These are phyloP conservation scores for Probosciger aterrimus DNA, from an alignment of 2,113 vertebrate species.

Conservation along the genomic window DNA sequence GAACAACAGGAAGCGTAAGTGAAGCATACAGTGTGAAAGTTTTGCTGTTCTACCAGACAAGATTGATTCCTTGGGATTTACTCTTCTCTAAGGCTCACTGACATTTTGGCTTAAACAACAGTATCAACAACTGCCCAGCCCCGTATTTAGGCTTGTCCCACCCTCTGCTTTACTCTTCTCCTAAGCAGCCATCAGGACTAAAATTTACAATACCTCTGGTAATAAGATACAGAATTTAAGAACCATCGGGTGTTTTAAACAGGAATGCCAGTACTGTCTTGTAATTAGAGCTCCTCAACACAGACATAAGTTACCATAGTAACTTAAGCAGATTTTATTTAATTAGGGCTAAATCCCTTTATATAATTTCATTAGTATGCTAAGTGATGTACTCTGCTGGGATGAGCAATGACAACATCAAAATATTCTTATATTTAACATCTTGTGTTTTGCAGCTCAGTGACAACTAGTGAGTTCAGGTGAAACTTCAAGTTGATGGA, in stretches of 20 bases:
- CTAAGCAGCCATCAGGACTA: background rate
- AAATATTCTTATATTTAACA: background rate
- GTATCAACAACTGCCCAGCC: background rate
- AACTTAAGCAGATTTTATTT: conserved; percentile 6
- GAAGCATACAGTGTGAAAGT: background rate
- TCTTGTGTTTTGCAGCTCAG: background rate
- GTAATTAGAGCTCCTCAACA: background rate
- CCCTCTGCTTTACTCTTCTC: background rate
- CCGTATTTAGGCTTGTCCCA: background rate
- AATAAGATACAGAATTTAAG: background rate
- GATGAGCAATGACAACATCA: background rate
- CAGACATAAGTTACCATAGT: conserved; percentile 4
- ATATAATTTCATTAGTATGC: background rate
- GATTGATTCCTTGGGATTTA: fast-evolving
- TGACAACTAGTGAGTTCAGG: background rate
- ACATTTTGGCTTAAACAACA: background rate
- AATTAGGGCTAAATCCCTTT: background rate
- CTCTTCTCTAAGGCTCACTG: background rate
- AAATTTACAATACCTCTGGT: background rate
- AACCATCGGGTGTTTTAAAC: background rate
- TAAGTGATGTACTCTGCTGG: background rate
- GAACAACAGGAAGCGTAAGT: background rate
- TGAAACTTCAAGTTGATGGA: fast-evolving
- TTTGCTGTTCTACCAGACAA: background rate
- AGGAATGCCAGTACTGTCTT: background rate